Evolutionary conservation across 1,140 invertebrate species (phyloP).

Genomic region (Drosophila paulistorum): DNA sequence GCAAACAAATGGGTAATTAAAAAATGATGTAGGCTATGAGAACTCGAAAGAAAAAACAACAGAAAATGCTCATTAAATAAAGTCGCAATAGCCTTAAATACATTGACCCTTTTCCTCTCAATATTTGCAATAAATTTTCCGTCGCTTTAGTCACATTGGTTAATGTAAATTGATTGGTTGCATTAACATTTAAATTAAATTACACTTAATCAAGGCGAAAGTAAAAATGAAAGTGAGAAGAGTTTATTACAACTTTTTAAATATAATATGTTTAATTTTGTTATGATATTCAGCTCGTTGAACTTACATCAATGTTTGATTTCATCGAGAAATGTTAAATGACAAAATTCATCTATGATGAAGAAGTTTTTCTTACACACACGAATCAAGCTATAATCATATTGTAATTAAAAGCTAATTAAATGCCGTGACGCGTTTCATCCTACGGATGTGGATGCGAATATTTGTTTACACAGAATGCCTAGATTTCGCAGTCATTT

Average conservation of each 20-base stretch:
- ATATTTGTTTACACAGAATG: slow-evolving; percentile 15
- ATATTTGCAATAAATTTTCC: background rate
- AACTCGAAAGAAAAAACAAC: background rate
- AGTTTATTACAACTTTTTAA: too few species aligned
- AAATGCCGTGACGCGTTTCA: slow-evolving; percentile 37
- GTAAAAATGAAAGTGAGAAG: background rate
- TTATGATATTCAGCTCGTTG: too few species aligned
- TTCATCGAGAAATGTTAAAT: too few species aligned
- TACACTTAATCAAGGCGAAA: background rate
- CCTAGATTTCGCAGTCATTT: slow-evolving; percentile 8
- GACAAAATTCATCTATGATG: background rate
- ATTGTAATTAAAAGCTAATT: slow-evolving; percentile 43
- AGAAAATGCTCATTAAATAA: background rate
- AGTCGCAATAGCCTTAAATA: background rate
- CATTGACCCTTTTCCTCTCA: background rate
- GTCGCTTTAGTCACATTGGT: background rate
- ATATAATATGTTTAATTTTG: too few species aligned
- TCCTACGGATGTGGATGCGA: background rate
- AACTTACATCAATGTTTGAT: too few species aligned
- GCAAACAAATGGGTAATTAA: slow-evolving; percentile 6
- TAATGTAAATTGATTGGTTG: background rate
- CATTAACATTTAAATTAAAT: background rate
- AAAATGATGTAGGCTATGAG: background rate
- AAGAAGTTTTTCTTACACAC: background rate
- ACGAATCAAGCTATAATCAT: background rate